Conservation (phyloP, 2,113 vertebrate species). For the Saimiri boliviensis region DNA sequence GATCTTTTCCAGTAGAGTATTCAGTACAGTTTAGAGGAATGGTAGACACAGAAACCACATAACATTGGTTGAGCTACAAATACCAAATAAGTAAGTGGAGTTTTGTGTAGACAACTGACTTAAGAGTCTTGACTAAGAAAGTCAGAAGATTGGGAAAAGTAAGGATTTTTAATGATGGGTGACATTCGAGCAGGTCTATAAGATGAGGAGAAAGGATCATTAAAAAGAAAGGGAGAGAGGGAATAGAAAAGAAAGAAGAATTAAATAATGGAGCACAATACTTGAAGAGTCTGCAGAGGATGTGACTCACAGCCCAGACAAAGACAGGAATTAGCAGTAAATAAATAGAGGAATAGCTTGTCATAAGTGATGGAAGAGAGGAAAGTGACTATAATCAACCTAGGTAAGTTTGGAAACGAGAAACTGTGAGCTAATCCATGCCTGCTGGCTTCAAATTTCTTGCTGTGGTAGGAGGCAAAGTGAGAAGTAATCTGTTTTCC, state of each 20-base stretch:
- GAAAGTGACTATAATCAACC: neutral
- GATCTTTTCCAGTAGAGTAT: neutral
- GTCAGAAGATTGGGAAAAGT: neutral
- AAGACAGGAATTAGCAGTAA: neutral
- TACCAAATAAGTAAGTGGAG: neutral
- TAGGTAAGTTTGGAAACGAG: neutral
- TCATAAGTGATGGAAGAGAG: neutral
- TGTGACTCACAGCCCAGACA: neutral
- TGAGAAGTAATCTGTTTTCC: neutral
- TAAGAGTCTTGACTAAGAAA: neutral
- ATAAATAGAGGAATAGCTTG: neutral
- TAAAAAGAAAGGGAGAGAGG: neutral
- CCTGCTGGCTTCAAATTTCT: neutral
- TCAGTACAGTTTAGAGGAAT: neutral
- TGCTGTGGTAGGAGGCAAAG: neutral
- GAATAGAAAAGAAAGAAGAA: neutral
- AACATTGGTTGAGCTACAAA: neutral
- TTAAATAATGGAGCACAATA: neutral
- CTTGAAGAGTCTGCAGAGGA: neutral
- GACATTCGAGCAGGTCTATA: neutral
- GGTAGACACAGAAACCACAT: neutral
- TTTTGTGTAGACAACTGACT: neutral
- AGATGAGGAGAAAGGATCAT: neutral
- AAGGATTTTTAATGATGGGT: neutral
- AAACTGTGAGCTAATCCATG: neutral